Evolutionary conservation across 2,113 vertebrate species (phyloP).

Genomic region (Brachypodius melanocephalos): DNA sequence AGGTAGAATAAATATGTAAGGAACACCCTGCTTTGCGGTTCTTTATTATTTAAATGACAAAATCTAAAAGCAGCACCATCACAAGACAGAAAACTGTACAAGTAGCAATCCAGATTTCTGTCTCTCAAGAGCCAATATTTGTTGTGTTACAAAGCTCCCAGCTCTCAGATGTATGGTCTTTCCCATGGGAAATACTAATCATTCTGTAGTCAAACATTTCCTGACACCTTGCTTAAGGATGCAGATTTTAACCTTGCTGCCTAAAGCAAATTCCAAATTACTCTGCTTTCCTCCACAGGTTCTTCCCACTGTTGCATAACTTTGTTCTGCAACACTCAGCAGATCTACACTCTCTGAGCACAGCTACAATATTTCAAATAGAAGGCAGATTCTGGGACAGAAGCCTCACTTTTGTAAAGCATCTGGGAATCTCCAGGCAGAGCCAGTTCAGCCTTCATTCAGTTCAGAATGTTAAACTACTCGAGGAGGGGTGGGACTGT

Average conservation of each 20-base stretch:
- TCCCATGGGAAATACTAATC: conserved; percentile 57
- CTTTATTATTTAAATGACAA: background rate
- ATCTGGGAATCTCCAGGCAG: background rate
- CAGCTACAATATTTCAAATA: background rate
- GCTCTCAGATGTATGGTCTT: background rate
- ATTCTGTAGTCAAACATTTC: conserved; percentile 3
- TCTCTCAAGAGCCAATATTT: background rate
- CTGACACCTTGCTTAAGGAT: conserved; percentile 22
- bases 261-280: conserved; percentile 27
- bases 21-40: background rate
- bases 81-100: background rate
- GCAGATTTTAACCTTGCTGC: conserved; percentile 33
- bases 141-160: background rate
- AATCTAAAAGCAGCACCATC: background rate
- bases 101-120: background rate
- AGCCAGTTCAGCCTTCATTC: background rate
- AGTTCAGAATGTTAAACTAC: background rate
- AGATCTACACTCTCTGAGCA: background rate
- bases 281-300: background rate
- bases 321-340: background rate
- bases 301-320: background rate
- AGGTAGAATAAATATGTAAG: background rate
- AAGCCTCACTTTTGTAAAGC: background rate
- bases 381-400: background rate
- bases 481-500: background rate